Base-by-base conservation (phyloP, 2,888 invertebrate species). In the Drosophila emarginata region DNA sequence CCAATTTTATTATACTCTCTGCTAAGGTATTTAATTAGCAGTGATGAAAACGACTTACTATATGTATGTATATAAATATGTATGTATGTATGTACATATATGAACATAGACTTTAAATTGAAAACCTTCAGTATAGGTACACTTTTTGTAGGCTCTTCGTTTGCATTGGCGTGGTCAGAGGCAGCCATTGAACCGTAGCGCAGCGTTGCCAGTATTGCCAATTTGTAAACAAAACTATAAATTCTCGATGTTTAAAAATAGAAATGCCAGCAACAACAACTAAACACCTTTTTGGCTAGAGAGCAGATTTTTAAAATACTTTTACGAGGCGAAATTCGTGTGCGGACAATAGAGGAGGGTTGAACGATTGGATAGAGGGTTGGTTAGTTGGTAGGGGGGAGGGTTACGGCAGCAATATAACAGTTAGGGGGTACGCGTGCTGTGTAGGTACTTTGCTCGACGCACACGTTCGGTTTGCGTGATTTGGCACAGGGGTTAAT, bases 181-280 rank as follows among this genome's bases (percentile, higher is more conserved):
- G 57, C 77, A 77, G 63, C 74, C 79, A 78, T 66, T 78, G 72
- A 68, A 79, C 77, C 76, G 28, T 14, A 37, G 53, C 37, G 36
- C 23, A 39, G 53, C 36, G 32, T 50, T 51, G 65, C 60, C 64
- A 69, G 71, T 65, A 65, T 67, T 77, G 80, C 80, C 78, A 77
- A 39, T 40, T 26, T 86, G 87, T 81, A 81, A 81, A 81, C 80
- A 81, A 86, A 81, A 81, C 80, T 83, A 81, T 81, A 81, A 81
- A 81, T 81, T 81, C 84, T 74, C 79, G 72, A 69, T 77, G 28
- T 5, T 77, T 81, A 83, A 76, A 81, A 86, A 86, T 81, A 86
- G 21, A 32, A n/a, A 53, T 32, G 39, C 12, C 52, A 65, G 50
- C 52, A 65, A 70, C 51, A 64, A 69, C 60, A 58, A 63, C 45